These are phyloP conservation scores for Astropecten irregularis DNA, from an alignment of 53 echinoderm and acorn worm species.

Conservation along the genomic window DNA sequence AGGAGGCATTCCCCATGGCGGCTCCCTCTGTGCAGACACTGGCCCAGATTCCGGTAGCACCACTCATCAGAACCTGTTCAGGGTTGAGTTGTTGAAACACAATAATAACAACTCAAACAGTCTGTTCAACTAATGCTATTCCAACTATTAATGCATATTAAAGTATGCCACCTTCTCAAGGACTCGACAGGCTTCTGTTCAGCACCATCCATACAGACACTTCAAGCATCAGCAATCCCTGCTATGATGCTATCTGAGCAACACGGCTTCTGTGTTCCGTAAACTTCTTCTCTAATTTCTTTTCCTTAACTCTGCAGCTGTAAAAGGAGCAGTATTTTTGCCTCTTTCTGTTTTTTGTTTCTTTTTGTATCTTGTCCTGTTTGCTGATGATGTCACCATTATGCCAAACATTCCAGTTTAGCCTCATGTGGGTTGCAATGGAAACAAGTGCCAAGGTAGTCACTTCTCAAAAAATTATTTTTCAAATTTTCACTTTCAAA, in stretches of 20 bases:
- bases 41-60: slow-evolving; percentile 48
- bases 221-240: too few relatives aligned
- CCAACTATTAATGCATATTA: background rate
- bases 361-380: too few relatives aligned
- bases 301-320: too few relatives aligned
- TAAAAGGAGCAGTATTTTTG: too few relatives aligned
- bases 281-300: too few relatives aligned
- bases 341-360: too few relatives aligned
- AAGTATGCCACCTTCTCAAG: background rate
- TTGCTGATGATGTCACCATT: too few relatives aligned
- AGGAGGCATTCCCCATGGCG: slow-evolving; percentile 16
- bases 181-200: background rate
- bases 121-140: background rate
- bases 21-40: slow-evolving; percentile 42
- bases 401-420: too few relatives aligned
- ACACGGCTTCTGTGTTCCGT: too few relatives aligned
- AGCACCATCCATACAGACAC: background rate
- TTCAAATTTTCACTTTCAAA: background rate
- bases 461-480: background rate
- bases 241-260: too few relatives aligned
- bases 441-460: too few relatives aligned
- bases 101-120: background rate
- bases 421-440: too few relatives aligned
- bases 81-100: background rate
- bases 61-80: slow-evolving; percentile 10